A percentile compares a stretch with the other conserved stretches of the same genome.
These are phyloP conservation scores for Rotaria sp. DNA, from an alignment of 2,888 invertebrate genomes.

Conservation along the genomic window DNA sequence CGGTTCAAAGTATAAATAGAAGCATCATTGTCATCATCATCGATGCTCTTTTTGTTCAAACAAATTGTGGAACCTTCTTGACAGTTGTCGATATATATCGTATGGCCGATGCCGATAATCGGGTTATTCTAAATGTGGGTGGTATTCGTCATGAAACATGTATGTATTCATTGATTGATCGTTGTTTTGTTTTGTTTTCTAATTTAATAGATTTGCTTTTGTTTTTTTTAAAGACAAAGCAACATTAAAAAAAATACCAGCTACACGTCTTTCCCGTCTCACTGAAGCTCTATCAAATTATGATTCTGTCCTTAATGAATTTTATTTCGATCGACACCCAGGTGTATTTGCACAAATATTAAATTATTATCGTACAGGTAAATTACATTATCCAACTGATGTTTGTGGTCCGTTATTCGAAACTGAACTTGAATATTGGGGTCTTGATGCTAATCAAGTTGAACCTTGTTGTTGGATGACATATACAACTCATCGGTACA, in stretches of 20 bases:
- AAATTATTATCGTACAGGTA: constrained; percentile 95
- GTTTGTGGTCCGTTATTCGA: constrained; percentile 95
- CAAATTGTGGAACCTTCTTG: neutral
- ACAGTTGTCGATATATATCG: neutral
- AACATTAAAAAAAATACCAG: constrained; percentile 91
- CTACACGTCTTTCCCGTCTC: constrained; percentile 81
- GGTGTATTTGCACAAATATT: constrained; percentile 86
- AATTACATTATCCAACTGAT: constrained; percentile 95
- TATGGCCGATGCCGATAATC: constrained; percentile 58
- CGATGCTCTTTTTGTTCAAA: constrained; percentile 8
- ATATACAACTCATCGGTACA: constrained; percentile 64
- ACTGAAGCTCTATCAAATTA: constrained; percentile 96
- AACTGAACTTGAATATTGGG: constrained; percentile 98
- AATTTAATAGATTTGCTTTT: too few species aligned
- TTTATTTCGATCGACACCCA: constrained; percentile 91
- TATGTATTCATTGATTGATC: neutral
- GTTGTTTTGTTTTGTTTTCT: neutral
- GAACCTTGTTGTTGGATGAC: constrained; percentile 99
- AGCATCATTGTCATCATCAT: neutral
- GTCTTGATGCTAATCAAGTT: constrained; percentile 94
- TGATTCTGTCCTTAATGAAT: constrained; percentile 96
- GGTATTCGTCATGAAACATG: constrained; percentile 75
- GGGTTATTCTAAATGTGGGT: constrained; percentile 88
- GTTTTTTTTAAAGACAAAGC: constrained; percentile 48
- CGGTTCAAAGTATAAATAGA: neutral